Percentiles rank a stretch among this genome's conserved stretches.
Conservation (phyloP, 2,113 vertebrate species). For the Psammodynastes pulverulentus region DNA sequence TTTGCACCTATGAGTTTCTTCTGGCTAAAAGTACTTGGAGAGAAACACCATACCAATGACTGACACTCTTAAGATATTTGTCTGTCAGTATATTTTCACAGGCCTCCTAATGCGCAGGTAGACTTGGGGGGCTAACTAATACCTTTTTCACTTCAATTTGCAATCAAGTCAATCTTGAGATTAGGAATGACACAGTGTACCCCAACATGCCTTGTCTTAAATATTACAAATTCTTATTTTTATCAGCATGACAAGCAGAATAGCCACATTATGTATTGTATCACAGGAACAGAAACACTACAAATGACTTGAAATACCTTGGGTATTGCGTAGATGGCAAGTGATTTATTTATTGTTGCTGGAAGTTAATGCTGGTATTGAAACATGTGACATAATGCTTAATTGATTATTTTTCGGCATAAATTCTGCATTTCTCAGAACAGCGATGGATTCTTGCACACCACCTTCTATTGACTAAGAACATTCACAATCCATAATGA, state of each 20-base stretch:
- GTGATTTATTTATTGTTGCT: constrained; percentile 57
- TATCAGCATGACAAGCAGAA: constrained; percentile 45
- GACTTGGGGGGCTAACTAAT: constrained; percentile 3
- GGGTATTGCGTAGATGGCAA: constrained; percentile 58
- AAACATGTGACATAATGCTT: constrained; percentile 61
- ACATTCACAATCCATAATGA: background rate
- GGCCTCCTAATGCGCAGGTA: constrained; percentile 13
- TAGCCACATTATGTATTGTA: constrained; percentile 49
- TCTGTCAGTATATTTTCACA: constrained; percentile 1
- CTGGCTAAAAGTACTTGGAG: background rate
- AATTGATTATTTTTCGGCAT: constrained; percentile 56
- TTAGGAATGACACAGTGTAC: constrained; percentile 46
- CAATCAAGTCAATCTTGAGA: constrained; percentile 44
- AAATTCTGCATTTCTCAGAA: constrained; percentile 60
- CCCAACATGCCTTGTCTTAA: constrained; percentile 46
- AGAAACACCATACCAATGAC: background rate
- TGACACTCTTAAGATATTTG: background rate
- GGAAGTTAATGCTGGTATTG: constrained; percentile 62
- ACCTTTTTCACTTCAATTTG: constrained; percentile 43
- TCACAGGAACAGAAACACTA: constrained; percentile 36
- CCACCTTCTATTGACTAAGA: constrained; percentile 14
- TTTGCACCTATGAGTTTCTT: background rate
- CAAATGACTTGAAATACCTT: constrained; percentile 64
- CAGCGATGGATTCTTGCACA: constrained; percentile 18
- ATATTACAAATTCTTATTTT: constrained; percentile 57